Conservation (phyloP, 2,113 vertebrate species). For the Poicephalus meyeri region DNA sequence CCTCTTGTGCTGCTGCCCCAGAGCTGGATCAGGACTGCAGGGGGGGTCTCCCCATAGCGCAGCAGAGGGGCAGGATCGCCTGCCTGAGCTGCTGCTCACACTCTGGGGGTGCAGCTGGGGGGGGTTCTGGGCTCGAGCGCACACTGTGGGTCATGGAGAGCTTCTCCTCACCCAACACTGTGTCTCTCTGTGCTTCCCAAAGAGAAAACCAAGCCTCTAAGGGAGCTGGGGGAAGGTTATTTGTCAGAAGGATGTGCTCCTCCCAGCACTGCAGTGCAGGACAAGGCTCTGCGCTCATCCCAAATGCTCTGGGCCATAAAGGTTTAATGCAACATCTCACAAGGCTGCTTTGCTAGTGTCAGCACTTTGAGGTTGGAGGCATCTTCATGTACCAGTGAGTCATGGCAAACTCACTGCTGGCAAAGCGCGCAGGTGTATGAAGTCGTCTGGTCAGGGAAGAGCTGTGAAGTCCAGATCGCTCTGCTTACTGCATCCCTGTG, state of each 20-base stretch:
- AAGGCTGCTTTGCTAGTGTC: not conserved
- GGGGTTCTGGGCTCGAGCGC: not conserved
- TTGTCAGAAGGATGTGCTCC: not conserved
- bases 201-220: not conserved
- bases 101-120: too few species aligned
- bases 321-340: not conserved
- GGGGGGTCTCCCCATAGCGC: not conserved
- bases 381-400: not conserved
- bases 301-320: not conserved
- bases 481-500: accelerated
- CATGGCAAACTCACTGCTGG: not conserved
- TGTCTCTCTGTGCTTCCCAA: not conserved
- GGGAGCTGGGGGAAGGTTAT: not conserved
- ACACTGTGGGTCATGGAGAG: not conserved
- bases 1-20: too few species aligned
- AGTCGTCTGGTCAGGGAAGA: not conserved
- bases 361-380: not conserved
- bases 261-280: not conserved
- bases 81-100: not conserved
- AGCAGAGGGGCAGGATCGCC: not conserved
- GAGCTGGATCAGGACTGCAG: too few species aligned
- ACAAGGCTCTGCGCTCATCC: not conserved
- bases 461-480: not conserved
- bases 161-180: not conserved
- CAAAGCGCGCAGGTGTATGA: not conserved